Base-by-base conservation (phyloP, 2,888 invertebrate genomes). In the Nezara viridula region DNA sequence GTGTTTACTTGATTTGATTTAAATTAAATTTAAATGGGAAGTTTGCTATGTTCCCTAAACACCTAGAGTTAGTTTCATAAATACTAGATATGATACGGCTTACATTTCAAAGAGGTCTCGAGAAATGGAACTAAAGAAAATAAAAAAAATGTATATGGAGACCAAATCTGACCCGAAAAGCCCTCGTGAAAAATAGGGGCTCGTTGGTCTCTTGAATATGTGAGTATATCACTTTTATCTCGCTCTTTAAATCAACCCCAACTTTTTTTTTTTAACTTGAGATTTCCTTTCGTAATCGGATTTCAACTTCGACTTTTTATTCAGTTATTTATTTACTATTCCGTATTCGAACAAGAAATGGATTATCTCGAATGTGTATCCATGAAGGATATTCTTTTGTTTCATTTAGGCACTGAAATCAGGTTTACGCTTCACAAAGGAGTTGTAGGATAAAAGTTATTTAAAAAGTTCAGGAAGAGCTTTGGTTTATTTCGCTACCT, bases 211-310 rank as follows among this genome's bases (percentile, higher is more conserved):
- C 66, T 37, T 73, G 66, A 73, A 73, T 73, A 73, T 73, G 66
- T 19, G 66, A 73, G 66, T 73, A 73, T 73, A 73, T 73, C 66
- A 73, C 37, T 73, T 73, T 73, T 73, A 73, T 73, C 66, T 73
- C 66, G 27, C 66, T 27, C 66, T 73, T 73, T 73, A 73, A 73
- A 73, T 73, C 66, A 73, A 73, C 66, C 66, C 66, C 32, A 0
- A 37, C 32, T 14, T 73, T 73, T 73, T 44, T 73, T 27, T 73
- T 12, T 32, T 32, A 73, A 73, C 66, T 73, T 73, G 32, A 73
- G 66, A 73, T 73, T 73, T 73, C 37, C 66, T 73, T 73, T 37
- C 5, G 32, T 73, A 73, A 73, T 73, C 66, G 66, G 66, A 73
- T 73, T 73, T 73, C 2, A 73, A 73, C 66, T 73, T 37, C 7